Base-by-base conservation (phyloP, 2,888 invertebrate genomes). In the Pogonocherus hispidulus region DNA sequence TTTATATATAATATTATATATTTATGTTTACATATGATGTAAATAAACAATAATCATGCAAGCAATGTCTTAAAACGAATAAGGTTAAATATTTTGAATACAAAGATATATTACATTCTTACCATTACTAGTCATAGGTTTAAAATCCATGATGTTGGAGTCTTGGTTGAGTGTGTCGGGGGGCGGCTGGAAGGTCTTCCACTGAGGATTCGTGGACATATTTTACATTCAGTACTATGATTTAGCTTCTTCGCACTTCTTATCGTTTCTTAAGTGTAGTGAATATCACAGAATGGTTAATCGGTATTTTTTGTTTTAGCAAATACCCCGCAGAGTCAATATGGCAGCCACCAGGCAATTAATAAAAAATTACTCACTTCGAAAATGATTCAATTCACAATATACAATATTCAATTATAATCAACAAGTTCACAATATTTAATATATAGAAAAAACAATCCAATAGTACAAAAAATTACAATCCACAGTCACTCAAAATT, bases 111-210 rank as follows among this genome's bases (percentile, higher is more conserved):
- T n/a, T n/a, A n/a, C n/a, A n/a, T 27, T 32, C 81, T 81, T 78
- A 84, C 85, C 84, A 78, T 84, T 85, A 79, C 84, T 87, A 84
- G 91, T 90, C 87, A 92, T 89, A 83, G 92, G 91, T 88, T 94
- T 91, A 86, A 92, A 93, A 85, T 94, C 93, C 85, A 94, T 91
- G 87, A 94, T 91, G 84, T 93, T 91, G 82, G 91, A 89, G 86
- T 94, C 93, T 85, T 92, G 91, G 88, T 92, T 92, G 89, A 92
- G 91, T 89, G 91, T 90, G 79, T 85, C 85, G 88, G 94, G 93
- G 89, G 94, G 93, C 93, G 94, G 93, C 91, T 94, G 94, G 93
- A 94, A 94, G 87, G 91, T 90, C 90, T 92, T 93, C 93, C 93
- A 93, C 92, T 93, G 93, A 92, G 93, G 91, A 92, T 93, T 92